Base-by-base conservation (phyloP, 2,797 vertebrate genomes). In the Lepus oiostolus region DNA sequence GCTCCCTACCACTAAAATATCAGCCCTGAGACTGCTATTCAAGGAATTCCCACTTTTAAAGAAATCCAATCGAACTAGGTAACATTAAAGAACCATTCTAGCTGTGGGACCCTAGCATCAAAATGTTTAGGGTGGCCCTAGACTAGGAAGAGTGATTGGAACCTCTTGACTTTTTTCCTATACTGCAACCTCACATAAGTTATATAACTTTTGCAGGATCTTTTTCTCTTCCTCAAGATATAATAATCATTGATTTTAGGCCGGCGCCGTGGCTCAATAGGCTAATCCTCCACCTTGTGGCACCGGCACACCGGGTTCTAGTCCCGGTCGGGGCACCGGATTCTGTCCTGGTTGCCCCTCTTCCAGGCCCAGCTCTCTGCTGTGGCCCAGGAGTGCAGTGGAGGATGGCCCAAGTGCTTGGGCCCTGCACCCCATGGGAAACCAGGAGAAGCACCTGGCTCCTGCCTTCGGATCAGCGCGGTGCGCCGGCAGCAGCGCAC, bases 61-160 rank as follows among this genome's bases (percentile, higher is more conserved):
- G 71, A 91, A 70, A 86, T 17, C 12, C 30, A 86, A 58, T 1
- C 63, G 65, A 77, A 93, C 47, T 12, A 83, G 10, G 11, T 42
- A 90, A 70, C 42, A 90, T 71, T 90, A 68, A 93, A 30, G 28
- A 85, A 80, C 14, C 17, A 22, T 62, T 82, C 38, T 9, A 85
- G 54, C 5, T 84, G 60, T 74, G 71, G 72, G 28, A 52, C 74
- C 84, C 85, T 54, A 67, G 26, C 19, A 63, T 83, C 50, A 86
- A 50, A 70, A 70, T 63, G 67, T 28, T 92, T 38, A 86, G 19
- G 9, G 52, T 62, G 70, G 24, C n/a, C 32, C 70, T 70, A 77
- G 63, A 77, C n/a, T 28, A 91, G 72, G 4, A 80, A 50, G 7
- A 77, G 13, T 77, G 16, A 47, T 5, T 12, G 16, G 14, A 30